Evolutionary conservation across 2,797 vertebrate genomes (phyloP).

Genomic region (Enteromius thamalakanensis): DNA sequence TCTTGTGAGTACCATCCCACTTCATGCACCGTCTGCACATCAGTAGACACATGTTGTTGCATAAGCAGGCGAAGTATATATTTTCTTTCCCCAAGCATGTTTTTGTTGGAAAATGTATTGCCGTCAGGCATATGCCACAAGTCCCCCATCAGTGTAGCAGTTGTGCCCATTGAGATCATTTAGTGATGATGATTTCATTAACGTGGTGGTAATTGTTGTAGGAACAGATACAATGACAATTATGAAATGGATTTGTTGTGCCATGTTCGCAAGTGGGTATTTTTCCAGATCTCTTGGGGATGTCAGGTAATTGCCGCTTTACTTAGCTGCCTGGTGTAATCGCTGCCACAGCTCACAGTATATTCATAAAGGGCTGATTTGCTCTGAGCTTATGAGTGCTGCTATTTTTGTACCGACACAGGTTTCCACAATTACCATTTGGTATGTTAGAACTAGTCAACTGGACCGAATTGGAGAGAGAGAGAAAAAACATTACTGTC

Average conservation of each 20-base stretch:
- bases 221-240: constrained; percentile 49
- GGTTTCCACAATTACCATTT: constrained; percentile 11
- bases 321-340: constrained; percentile 41
- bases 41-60: constrained; percentile 9
- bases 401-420: constrained; percentile 13
- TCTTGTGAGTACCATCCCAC: neutral
- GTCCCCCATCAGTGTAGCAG: constrained; percentile 3
- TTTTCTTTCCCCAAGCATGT: constrained; percentile 11
- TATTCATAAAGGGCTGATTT: constrained; percentile 34
- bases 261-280: constrained; percentile 36
- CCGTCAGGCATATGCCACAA: constrained; percentile 28
- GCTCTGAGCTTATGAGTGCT: constrained; percentile 7
- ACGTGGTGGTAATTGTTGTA: constrained; percentile 45
- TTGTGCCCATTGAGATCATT: constrained; percentile 29
- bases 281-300: constrained; percentile 35
- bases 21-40: neutral
- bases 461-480: neutral
- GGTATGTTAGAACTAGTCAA: constrained; percentile 1
- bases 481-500: neutral
- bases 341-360: constrained; percentile 27
- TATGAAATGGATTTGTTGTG: constrained; percentile 50
- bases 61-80: neutral
- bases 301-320: constrained; percentile 48
- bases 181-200: constrained; percentile 54
- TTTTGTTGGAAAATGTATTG: constrained; percentile 20